Percentiles rank a stretch among this genome's conserved stretches.
These are phyloP conservation scores for Phyllotis vaccarum DNA, from an alignment of 2,797 vertebrate genomes.

Conservation along the genomic window DNA sequence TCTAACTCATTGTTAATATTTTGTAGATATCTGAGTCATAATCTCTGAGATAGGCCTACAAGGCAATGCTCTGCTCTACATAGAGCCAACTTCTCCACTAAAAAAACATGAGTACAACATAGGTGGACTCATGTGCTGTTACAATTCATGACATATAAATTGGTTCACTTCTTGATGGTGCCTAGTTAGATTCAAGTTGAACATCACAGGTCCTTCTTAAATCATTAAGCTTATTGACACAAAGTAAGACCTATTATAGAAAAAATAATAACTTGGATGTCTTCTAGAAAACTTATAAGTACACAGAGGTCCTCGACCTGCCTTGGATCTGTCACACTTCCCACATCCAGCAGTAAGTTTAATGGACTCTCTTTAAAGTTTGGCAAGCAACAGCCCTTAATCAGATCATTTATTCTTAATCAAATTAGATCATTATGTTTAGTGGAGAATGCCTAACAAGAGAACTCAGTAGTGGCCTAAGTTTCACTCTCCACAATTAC, in stretches of 20 bases:
- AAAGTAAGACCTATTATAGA: neutral
- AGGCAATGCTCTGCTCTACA: neutral
- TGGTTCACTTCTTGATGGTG: neutral
- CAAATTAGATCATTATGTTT: neutral
- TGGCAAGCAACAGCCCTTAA: neutral
- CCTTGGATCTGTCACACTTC: neutral
- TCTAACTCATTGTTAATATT: neutral
- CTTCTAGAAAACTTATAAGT: neutral
- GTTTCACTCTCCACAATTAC: neutral
- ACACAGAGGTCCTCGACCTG: neutral
- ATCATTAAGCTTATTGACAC: neutral
- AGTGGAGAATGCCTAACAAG: constrained; percentile 1
- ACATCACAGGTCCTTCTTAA: neutral
- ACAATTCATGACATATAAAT: neutral
- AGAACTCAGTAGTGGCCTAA: neutral
- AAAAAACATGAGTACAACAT: neutral
- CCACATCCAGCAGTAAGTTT: neutral
- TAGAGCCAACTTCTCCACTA: neutral
- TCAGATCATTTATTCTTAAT: constrained; percentile 20
- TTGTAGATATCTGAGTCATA: neutral
- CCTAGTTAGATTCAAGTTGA: neutral
- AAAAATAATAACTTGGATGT: neutral
- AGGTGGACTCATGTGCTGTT: neutral
- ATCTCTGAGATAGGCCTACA: neutral
- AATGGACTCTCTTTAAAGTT: neutral